Base-by-base conservation (phyloP, 2,113 vertebrate genomes). In the Cairina moschata region DNA sequence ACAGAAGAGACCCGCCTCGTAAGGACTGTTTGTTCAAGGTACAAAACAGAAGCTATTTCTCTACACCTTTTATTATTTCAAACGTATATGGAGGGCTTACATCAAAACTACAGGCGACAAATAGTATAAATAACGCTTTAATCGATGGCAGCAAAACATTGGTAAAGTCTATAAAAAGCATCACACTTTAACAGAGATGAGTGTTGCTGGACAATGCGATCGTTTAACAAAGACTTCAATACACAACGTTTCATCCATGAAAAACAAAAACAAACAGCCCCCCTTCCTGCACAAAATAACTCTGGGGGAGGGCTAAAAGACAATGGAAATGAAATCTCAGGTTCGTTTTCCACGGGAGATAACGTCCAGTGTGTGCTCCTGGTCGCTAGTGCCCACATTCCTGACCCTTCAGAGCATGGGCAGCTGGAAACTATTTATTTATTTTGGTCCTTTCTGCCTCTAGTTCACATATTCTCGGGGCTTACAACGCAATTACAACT, bases 101-200 rank as follows among this genome's bases (percentile, higher is more conserved):
- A 98, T 97, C 93, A 97, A 97, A 98, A 97, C 96, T 98, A 96
- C 97, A 98, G 94, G 97, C 90, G 52, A 97, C 96, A 96, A 95
- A 96, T 95, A 96, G 93, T 97, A 97, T 98, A 98, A 98, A 98
- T 98, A 98, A 96, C 75, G 94, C 79, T 98, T 98, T 98, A 98
- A 98, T 98, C 84, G 97, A 84, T 95, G 97, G 97, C 97, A 97
- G 95, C 89, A 97, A 96, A 97, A 96, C 95, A 97, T 93, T 94
- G 93, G 88, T 93, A 80, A 94, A 93, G 66, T 97, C 94, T 97
- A 91, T 96, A 87, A 96, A 97, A 98, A 98, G 93, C 95, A 93
- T 96, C 91, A 96, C 80, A 83, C 88, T 90, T 93, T 58, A 86
- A 97, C 96, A 97, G 96, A 98, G 74, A 96, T 63, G 63, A 52